Evolutionary conservation across 1,140 invertebrate genomes (phyloP), one percentile per base, ranked within the genome.

Genomic region (Scaptomyza graminum): DNA sequence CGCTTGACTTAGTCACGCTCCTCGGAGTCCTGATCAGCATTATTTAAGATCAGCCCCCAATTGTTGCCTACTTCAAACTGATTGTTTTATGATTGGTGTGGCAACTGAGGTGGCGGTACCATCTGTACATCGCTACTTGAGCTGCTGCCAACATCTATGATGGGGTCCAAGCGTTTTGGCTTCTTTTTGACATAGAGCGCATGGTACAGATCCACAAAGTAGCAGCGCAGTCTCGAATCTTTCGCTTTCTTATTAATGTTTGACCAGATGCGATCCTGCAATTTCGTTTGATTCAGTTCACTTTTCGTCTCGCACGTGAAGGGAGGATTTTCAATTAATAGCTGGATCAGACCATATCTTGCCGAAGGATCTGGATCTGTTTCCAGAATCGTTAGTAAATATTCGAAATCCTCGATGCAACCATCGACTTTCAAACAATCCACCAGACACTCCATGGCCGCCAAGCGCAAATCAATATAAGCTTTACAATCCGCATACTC

Each of bases 191-290:
- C 97, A 90, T 99, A 99, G 13, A 99, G 89, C 0, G 95, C 95
- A 90, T 96, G 97, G 91, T 99, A 99, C 0, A 99, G 92, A 92
- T 99, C 98, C 5, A 98, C 97, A 51, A 98, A 93, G 88, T 97
- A 96, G 92, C 98, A 99, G 15, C 98, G 93, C 39, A 99, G 92
- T 84, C 96, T 94, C n/a, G 97, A 95, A 92, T 99, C 97, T 90
- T 96, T 95, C 3, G 97, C 96, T 28, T 97, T 43, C 90, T 92
- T 96, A 95, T 96, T 97, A 74, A 97, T 96, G 65, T 96, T 93
- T 63, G 93, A 94, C 96, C 97, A 97, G 7, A 98, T 93, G 65
- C 95, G 93, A 75, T 98, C 95, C 11, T 97, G 96, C 1, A 98
- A 92, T 60, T 95, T 94, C 52, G 96, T 94, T 12, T 94, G 95